Evolutionary conservation across 2,888 invertebrate species (phyloP).

Genomic region (Drosophila anomalipes): DNA sequence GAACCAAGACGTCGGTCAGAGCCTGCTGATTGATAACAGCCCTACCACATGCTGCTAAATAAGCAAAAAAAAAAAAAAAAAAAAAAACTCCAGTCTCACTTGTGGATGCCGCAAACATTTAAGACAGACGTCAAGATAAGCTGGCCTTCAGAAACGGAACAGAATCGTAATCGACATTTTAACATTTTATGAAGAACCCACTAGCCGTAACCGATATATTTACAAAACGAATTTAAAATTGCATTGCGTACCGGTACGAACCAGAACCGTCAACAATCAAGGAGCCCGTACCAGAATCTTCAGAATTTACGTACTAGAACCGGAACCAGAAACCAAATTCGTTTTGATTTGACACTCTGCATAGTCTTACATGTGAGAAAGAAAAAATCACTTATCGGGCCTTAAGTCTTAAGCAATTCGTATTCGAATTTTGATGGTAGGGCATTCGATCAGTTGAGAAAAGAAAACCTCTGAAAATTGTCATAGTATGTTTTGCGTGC

Average conservation of each 20-base stretch:
- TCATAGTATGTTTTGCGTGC: constrained; percentile 1
- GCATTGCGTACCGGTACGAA: background rate
- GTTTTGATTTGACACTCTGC: too few species aligned
- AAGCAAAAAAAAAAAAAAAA: background rate
- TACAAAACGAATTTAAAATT: background rate
- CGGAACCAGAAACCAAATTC: too few species aligned
- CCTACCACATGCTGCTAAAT: constrained; percentile 43
- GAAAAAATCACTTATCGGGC: background rate
- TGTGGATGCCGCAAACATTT: background rate
- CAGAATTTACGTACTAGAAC: background rate
- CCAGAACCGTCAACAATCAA: background rate
- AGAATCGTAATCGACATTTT: background rate
- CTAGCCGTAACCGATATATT: background rate
- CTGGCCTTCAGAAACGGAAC: background rate
- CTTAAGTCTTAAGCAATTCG: background rate
- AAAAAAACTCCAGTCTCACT: background rate
- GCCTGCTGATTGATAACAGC: constrained; percentile 48
- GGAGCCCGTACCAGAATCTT: background rate
- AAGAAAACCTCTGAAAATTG: constrained; percentile 1
- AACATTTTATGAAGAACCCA: background rate
- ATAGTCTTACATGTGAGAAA: background rate
- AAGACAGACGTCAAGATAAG: constrained; percentile 10
- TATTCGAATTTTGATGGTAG: background rate
- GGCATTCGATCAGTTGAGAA: constrained; percentile 5
- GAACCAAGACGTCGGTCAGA: constrained; percentile 1